Base-by-base conservation (phyloP, 2,888 invertebrate species). In the Agriopis aurantiaria region DNA sequence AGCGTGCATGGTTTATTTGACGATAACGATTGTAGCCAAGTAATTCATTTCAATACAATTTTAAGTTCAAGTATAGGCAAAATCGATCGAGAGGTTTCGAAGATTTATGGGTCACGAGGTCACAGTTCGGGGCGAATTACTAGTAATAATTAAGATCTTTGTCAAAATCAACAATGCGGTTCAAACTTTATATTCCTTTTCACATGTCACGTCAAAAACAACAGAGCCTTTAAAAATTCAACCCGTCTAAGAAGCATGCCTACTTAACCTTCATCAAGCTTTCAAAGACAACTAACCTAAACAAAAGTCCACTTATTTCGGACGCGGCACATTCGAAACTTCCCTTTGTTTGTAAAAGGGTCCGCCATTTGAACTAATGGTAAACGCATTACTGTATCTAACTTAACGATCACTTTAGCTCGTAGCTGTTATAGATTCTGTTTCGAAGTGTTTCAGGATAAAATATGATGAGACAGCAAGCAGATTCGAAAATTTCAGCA, bases 291-390 rank as follows among this genome's bases (percentile, higher is more conserved):
- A 63, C 71, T 68, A 74, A 66, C 68, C 46, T 65, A 23, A 70
- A 72, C 72, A 73, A 72, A 74, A 75, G 74, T 69, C 67, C 65
- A 65, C 71, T 75, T 73, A 67, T 61, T 71, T 56, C 51, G 64
- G 57, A 61, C 69, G 65, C 56, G 59, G 57, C 64, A 59, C 68
- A 65, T 69, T 72, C 60, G 69, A 69, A 71, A 71, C 65, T 74
- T 71, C 53, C 65, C 72, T 72, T 72, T 75, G 74, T 72, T 72
- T 73, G 64, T 66, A 73, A 73, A 75, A 75, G 72, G 76, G 69
- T 67, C 57, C 55, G 59, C 74, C 73, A 72, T 76, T 76, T 71
- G 67, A 68, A 75, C 66, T 73, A 74, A 76, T 72, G 72, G 74
- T 53, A 17, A 68, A 74, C 71, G 68, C 74, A 71, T 72, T 76